phyloP scores from a whole-genome alignment of 2,888 invertebrate genomes.

The Lomographa bimaculata region DNA sequence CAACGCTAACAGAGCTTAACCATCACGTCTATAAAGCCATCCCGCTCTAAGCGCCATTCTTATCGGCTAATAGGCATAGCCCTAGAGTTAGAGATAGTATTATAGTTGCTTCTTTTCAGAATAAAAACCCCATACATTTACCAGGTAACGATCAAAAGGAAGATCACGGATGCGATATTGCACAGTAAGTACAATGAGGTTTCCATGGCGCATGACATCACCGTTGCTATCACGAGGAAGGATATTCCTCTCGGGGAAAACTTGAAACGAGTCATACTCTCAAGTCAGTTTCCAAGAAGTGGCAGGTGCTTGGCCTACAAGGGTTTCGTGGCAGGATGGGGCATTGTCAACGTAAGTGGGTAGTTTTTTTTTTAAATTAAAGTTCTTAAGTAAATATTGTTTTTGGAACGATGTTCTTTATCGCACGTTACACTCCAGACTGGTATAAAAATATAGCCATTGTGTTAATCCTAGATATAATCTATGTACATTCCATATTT shows the following conservation, averaged over 20 bases:
- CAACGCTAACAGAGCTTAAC: too few relatives aligned
- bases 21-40: too few relatives aligned
- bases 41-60: too few relatives aligned
- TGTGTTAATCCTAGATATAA: too few relatives aligned
- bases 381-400: too few relatives aligned
- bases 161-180: neutral
- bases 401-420: too few relatives aligned
- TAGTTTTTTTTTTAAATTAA: too few relatives aligned
- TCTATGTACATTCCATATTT: too few relatives aligned
- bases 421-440: too few relatives aligned
- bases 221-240: conserved; percentile 30
- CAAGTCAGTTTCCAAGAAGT: conserved; percentile 25
- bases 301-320: neutral
- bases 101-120: conserved; percentile 15
- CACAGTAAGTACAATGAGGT: neutral
- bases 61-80: too few relatives aligned
- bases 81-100: too few relatives aligned
- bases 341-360: conserved; percentile 47
- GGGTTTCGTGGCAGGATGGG: conserved; percentile 53
- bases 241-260: conserved; percentile 35
- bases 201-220: conserved; percentile 42
- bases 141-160: conserved; percentile 9
- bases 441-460: too few relatives aligned
- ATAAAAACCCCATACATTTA: conserved; percentile 9
- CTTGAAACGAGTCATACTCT: conserved; percentile 45